phyloP scores from a whole-genome alignment of 2,888 invertebrate genomes.

The Sussaba pulchella region DNA sequence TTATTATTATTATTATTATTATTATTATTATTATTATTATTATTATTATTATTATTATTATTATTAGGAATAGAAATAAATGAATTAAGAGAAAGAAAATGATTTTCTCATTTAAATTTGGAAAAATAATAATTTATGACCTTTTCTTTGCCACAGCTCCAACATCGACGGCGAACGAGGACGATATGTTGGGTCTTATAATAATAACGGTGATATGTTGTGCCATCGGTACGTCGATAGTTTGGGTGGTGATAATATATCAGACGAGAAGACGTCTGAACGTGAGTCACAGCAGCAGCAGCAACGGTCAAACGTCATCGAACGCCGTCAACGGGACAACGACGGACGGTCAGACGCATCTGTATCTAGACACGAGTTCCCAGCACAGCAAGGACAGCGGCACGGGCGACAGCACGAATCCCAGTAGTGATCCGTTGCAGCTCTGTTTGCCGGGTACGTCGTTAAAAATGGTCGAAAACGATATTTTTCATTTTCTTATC shows the following conservation, averaged over 20 bases:
- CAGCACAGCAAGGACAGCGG: constrained; percentile 93
- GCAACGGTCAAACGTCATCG: constrained; percentile 85
- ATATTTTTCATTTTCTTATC: too few relatives aligned
- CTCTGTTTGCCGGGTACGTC: constrained; percentile 80
- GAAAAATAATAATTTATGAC: too few relatives aligned
- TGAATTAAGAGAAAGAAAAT: too few relatives aligned
- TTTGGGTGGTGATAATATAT: constrained; percentile 97
- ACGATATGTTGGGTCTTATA: constrained; percentile 94
- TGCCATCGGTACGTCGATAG: constrained; percentile 95
- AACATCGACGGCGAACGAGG: constrained; percentile 87
- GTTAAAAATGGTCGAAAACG: background rate
- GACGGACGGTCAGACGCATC: constrained; percentile 78
- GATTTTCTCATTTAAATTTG: too few relatives aligned
- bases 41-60: too few relatives aligned
- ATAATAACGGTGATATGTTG: constrained; percentile 96
- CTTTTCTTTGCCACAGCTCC: constrained; percentile 78
- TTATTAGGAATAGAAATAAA: too few relatives aligned
- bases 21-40: too few relatives aligned
- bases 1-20: too few relatives aligned
- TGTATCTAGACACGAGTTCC: constrained; percentile 89
- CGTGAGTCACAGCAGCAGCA: constrained; percentile 84
- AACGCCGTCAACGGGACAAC: constrained; percentile 75
- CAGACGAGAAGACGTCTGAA: constrained; percentile 90
- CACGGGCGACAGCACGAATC: constrained; percentile 92
- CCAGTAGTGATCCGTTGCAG: constrained; percentile 88